phyloP scores from a whole-genome alignment of 2,888 invertebrate species.

The Napeogenes inachia region DNA sequence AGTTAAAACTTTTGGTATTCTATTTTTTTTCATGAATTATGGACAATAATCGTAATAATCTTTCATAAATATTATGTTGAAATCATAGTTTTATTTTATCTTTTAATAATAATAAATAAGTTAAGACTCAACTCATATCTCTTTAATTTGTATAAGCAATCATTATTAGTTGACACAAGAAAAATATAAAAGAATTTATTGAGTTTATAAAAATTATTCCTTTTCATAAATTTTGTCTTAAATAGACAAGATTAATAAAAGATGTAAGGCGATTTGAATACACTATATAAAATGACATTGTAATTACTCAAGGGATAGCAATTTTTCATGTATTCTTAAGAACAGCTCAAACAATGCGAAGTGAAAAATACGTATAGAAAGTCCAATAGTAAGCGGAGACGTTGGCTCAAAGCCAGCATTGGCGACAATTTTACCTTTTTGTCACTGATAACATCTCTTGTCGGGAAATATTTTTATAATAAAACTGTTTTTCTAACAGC shows the following conservation, averaged over 20 bases:
- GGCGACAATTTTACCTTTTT: conserved; percentile 45
- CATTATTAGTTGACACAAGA: too few species aligned
- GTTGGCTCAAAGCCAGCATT: conserved; percentile 52
- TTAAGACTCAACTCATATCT: too few species aligned
- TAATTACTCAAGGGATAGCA: conserved; percentile 34
- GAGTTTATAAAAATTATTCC: neutral
- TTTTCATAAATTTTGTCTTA: neutral
- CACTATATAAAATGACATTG: conserved; percentile 22
- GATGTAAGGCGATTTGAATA: conserved; percentile 5
- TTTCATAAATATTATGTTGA: too few species aligned
- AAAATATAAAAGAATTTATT: too few species aligned
- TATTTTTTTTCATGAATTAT: too few species aligned
- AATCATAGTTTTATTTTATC: too few species aligned
- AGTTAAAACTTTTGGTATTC: too few species aligned
- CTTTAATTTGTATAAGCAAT: too few species aligned
- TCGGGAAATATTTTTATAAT: conserved; percentile 46
- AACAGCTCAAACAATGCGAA: conserved; percentile 24
- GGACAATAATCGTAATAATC: too few species aligned
- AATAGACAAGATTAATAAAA: neutral
- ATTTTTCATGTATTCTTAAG: conserved; percentile 33
- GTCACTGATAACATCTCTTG: conserved; percentile 50
- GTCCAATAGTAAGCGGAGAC: conserved; percentile 23
- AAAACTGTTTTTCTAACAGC: conserved; percentile 17
- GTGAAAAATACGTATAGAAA: conserved; percentile 33
- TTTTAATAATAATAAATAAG: too few species aligned